Base-by-base conservation (phyloP, 2,113 vertebrate species). In the Cottus gobio region DNA sequence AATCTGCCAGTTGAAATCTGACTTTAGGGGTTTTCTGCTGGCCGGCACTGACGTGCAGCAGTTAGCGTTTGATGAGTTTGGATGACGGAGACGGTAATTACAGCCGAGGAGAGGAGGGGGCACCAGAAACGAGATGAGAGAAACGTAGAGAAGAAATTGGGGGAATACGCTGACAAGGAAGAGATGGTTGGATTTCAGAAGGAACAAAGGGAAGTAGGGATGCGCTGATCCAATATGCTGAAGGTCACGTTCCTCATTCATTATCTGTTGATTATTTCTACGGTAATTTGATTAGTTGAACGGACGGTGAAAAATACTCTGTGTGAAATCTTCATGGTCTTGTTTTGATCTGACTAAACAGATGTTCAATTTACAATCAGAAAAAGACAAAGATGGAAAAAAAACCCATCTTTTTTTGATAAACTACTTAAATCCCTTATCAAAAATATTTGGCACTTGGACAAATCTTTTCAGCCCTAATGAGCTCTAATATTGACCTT, bases 1-100 rank as follows among this genome's bases (percentile, higher is more conserved):
- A n/a, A 13, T 39, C 26, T 20, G 0, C 75, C 63, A 54, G 48
- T 0, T 61, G 50, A 67, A 75, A 69, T 44, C 18, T n/a, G 50
- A 63, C 37, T 37, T 65, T 62, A 63, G 48, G 44, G 39, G 18
- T 11, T 15, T 80, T 84, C 76, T 65, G 26, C 48, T 31, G 37
- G 26, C 39, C 31, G 58, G 13, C 8, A 7, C 46, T 44, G 20
- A 11, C 26, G 4, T 15, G 56, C 63, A 54, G 39, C 26, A 48
- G 46, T 37, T 28, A 30, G 65, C 11, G 24, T 79, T 15, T 37
- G 48, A 69, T 56, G 20, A 22, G 31, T 63, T 72, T 56, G 39
- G 60, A 71, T 18, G 46, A 39, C 13, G 62, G 44, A 30, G 28
- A 9, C 48, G 39, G 24, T 68, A 79, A 52, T 79, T 62, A 72